phyloP scores from a whole-genome alignment of 2,113 vertebrate species.

The Mirza zaza region DNA sequence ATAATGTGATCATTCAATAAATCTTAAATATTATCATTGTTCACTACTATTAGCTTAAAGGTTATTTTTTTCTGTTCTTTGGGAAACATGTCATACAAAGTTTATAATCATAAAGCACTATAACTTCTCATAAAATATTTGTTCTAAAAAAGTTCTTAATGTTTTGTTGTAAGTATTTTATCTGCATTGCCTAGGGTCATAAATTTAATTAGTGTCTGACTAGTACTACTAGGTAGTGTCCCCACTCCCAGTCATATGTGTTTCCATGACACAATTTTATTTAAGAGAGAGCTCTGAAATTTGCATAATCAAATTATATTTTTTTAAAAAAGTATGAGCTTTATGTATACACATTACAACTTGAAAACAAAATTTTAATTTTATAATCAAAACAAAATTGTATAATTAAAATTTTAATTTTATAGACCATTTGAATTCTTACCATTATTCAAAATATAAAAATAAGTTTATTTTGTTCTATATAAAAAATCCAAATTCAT shows the following conservation, averaged over 20 bases:
- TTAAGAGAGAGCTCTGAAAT: neutral
- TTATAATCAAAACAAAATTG: neutral
- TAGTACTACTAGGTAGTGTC: neutral
- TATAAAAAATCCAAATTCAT: neutral
- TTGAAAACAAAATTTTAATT: neutral
- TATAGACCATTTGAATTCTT: neutral
- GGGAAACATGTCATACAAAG: conserved; percentile 28
- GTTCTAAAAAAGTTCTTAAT: neutral
- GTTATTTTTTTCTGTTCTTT: conserved; percentile 47
- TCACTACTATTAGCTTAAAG: conserved; percentile 12
- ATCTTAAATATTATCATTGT: conserved; percentile 48
- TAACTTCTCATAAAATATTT: conserved; percentile 20
- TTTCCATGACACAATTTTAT: neutral
- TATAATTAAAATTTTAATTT: no score
- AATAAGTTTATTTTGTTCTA: neutral
- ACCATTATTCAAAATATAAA: neutral
- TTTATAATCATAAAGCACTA: neutral
- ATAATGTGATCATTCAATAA: conserved; percentile 42
- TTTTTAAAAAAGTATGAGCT: neutral
- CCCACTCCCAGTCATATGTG: neutral
- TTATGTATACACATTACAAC: neutral
- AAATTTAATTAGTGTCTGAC: neutral
- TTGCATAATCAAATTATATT: neutral
- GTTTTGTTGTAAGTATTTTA: neutral
- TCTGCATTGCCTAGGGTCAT: neutral